Percentiles rank a stretch among this genome's conserved stretches.
These are phyloP conservation scores for Phrixothrix hirtus DNA, from an alignment of 2,888 invertebrate species.

Conservation along the genomic window DNA sequence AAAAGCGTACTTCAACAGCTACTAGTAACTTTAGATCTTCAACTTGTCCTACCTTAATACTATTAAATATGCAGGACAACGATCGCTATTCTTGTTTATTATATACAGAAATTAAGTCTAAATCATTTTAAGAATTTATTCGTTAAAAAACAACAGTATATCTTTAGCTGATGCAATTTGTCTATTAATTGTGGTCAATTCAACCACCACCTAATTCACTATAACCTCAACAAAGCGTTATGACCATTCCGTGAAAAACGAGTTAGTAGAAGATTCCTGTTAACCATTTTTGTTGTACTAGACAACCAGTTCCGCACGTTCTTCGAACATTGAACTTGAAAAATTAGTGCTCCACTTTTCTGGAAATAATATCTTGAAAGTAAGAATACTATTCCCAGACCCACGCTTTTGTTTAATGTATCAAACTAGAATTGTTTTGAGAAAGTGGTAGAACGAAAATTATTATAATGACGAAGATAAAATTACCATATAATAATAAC, in stretches of 20 bases:
- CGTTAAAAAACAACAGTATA: no score
- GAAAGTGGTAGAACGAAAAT: slow-evolving; percentile 15
- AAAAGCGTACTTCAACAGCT: not conserved
- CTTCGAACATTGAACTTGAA: slow-evolving; percentile 2
- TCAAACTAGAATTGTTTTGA: slow-evolving; percentile 16
- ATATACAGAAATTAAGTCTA: no score
- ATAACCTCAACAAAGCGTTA: not conserved
- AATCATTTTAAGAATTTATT: no score
- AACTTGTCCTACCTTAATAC: not conserved
- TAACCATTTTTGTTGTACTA: not conserved
- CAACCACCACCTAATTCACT: not conserved
- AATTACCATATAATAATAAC: no score
- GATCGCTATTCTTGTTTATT: not conserved
- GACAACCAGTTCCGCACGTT: not conserved
- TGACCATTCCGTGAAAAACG: not conserved
- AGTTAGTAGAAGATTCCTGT: not conserved
- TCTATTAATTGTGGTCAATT: not conserved
- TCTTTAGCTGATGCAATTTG: no score
- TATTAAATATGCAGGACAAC: not conserved
- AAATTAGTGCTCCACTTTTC: slow-evolving; percentile 1
- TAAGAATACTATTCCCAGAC: slow-evolving; percentile 22
- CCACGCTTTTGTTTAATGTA: slow-evolving; percentile 23
- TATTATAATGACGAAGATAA: slow-evolving; percentile 1
- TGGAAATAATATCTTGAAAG: slow-evolving; percentile 12
- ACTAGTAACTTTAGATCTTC: not conserved